Evolutionary conservation across 2,797 vertebrate genomes (phyloP), one percentile per base, ranked within the genome.

Genomic region (Micropoecilia bifurca): DNA sequence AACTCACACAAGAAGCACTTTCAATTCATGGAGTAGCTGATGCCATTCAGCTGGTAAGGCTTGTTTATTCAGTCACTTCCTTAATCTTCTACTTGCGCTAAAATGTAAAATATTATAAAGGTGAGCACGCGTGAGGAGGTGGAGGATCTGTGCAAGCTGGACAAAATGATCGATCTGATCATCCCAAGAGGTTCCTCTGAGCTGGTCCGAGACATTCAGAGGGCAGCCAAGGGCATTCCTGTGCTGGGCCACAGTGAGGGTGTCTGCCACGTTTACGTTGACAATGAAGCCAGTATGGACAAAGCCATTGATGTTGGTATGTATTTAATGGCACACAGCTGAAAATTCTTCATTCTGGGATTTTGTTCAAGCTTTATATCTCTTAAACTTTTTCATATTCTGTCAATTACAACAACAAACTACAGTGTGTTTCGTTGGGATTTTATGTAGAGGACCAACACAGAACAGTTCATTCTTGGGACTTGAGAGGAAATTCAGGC

Each of bases 171-270:
- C 48, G 99, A 99, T 92, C 93, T 99, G n/a, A 99, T 99, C 88
- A 99, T 99, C 90, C 98, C 99, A 6, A 97, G 98, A 3, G 99
- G 99, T 33, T 99, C 98, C 0, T 99, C 99, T 5, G 95, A 98
- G 89, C 95, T 99, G 75, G 99, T 99, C 79, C 94, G 97, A 83
- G 95, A 97, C 80, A 99, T 99, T 87, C 97, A 99, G 91, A 96
- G 96, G 66, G 96, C 97, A 4, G 97, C 99, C 0, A 98, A 98
- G 88, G 97, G 98, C 79, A 97, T 99, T 85, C 99, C 99, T 1
- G 98, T 99, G 45, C 96, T 99, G 95, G 99, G 99, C 66, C 99
- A 99, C 95, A 99, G 99, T 0, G 99, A 99, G 90, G 99, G 99
- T 1, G 96, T 99, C 90, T 99, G 98, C 84, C 98, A 99, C 1